Percentiles rank a stretch among this genome's conserved stretches.
These are phyloP conservation scores for Balanococcus diminutus DNA, from an alignment of 2,888 invertebrate species.

Conservation along the genomic window DNA sequence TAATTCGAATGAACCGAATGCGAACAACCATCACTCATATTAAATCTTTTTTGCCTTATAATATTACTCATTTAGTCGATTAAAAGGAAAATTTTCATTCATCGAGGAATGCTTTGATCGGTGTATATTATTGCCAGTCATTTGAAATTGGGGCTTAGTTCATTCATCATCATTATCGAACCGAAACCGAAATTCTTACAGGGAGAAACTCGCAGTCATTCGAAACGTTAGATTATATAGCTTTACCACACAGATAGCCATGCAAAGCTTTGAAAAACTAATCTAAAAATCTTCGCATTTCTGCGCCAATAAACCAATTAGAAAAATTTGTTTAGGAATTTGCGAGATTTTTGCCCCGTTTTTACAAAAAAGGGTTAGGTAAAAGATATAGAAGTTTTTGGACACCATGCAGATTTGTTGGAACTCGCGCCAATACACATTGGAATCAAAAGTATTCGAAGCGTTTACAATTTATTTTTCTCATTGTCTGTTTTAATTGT, in stretches of 20 bases:
- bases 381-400: not conserved
- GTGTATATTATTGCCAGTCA: not conserved
- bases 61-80: not conserved
- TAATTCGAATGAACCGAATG: not conserved
- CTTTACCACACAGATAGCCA: too few relatives aligned
- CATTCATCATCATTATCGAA: not conserved
- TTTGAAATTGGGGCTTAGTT: not conserved
- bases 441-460: not conserved
- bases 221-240: not conserved
- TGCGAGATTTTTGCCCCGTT: not conserved
- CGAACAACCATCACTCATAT: not conserved
- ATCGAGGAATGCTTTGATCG: not conserved
- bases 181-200: not conserved
- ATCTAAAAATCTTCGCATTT: not conserved
- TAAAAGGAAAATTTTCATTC: not conserved
- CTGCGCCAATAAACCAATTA: not conserved
- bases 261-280: not conserved
- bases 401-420: not conserved
- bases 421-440: not conserved
- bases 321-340: not conserved
- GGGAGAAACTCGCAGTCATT: not conserved
- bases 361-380: not conserved
- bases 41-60: not conserved
- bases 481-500: slow-evolving; percentile 17
- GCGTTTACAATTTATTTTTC: slow-evolving; percentile 24